phyloP scores from a whole-genome alignment of 2,797 vertebrate species.

The Setipinna tenuifilis region DNA sequence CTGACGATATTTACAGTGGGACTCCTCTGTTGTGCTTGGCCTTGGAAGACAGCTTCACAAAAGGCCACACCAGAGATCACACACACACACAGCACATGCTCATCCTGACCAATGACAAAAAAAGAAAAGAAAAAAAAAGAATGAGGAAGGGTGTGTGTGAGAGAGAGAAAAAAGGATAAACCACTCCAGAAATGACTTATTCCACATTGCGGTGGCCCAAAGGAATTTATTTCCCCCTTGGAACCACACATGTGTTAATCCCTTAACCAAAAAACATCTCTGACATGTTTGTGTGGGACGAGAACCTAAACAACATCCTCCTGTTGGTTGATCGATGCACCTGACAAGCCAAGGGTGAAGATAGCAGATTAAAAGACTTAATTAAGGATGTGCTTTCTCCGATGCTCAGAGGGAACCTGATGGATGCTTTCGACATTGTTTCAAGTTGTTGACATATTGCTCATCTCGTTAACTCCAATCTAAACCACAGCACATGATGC shows the following conservation, averaged over 20 bases:
- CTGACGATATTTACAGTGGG: slow-evolving; percentile 45
- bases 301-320: neutral
- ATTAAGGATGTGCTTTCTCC: neutral
- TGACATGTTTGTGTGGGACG: neutral
- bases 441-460: slow-evolving; percentile 16
- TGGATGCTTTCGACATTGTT: neutral
- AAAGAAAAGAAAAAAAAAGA: neutral
- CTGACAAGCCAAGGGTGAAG: neutral
- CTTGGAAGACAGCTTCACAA: neutral
- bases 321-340: neutral
- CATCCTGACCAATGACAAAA: slow-evolving; percentile 38
- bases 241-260: neutral
- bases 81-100: slow-evolving; percentile 35
- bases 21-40: slow-evolving; percentile 49
- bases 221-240: neutral
- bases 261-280: neutral
- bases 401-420: neutral
- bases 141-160: no score
- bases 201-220: neutral
- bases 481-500: neutral
- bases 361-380: neutral
- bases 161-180: neutral
- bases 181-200: neutral
- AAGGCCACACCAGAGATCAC: slow-evolving; percentile 35
- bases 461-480: neutral